Evolutionary conservation across 2,888 invertebrate genomes (phyloP).

Genomic region (Tetanocera ferruginea): DNA sequence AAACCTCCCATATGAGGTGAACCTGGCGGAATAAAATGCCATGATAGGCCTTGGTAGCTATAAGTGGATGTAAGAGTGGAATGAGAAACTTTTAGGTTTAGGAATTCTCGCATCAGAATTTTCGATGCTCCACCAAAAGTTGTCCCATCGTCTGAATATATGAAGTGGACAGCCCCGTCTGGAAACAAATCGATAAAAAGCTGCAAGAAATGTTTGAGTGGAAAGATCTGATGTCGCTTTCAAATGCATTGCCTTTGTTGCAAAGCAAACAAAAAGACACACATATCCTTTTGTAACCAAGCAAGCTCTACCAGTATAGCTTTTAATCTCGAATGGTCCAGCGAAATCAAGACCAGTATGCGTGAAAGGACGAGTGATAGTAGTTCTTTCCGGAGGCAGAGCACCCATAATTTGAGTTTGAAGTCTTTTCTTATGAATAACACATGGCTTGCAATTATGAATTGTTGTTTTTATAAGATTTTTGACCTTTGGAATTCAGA

Average conservation of each 20-base stretch:
- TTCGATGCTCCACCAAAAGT: constrained; percentile 43
- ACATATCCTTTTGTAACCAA: constrained; percentile 37
- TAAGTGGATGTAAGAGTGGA: neutral
- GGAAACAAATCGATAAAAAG: constrained; percentile 39
- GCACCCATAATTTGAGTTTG: constrained; percentile 32
- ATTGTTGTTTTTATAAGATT: constrained; percentile 28
- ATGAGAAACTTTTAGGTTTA: neutral
- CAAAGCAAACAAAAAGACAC: constrained; percentile 42
- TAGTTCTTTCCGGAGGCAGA: constrained; percentile 23
- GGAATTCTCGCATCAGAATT: constrained; percentile 28
- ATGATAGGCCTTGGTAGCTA: neutral
- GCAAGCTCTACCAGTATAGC: constrained; percentile 25
- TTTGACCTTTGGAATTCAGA: constrained; percentile 14
- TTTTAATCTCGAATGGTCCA: constrained; percentile 35
- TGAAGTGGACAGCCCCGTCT: constrained; percentile 38
- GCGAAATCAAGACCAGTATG: constrained; percentile 32
- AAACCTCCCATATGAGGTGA: no score
- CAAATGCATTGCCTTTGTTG: constrained; percentile 43
- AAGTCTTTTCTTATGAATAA: neutral
- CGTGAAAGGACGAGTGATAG: neutral
- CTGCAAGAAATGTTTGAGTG: constrained; percentile 39
- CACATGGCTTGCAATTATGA: no score
- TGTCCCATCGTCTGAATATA: constrained; percentile 44
- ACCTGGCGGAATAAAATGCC: no score
- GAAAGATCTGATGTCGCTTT: constrained; percentile 31